These are phyloP conservation scores for Callosobruchus maculatus DNA, from an alignment of 2,888 invertebrate genomes.

Conservation along the genomic window DNA sequence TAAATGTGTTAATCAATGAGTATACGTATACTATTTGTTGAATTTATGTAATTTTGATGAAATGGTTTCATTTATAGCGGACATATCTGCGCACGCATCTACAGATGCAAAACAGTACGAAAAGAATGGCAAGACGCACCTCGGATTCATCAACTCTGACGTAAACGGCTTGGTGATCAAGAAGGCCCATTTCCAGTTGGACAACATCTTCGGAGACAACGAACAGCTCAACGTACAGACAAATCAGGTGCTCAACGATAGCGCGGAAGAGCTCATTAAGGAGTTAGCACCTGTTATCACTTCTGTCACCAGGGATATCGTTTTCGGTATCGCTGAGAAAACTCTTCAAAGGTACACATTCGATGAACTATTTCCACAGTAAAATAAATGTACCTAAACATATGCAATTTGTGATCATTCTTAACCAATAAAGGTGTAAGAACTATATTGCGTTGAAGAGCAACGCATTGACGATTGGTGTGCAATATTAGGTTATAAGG, in stretches of 20 bases:
- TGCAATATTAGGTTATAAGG: not conserved
- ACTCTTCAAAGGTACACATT: constrained; percentile 54
- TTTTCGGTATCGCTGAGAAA: constrained; percentile 52
- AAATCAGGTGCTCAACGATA: constrained; percentile 69
- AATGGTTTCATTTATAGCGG: constrained; percentile 48
- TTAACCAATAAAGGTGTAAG: not conserved
- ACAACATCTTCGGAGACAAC: constrained; percentile 62
- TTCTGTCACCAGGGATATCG: constrained; percentile 52
- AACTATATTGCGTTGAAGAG: no score
- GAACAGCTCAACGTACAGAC: constrained; percentile 60
- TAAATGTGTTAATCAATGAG: no score
- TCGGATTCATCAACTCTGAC: constrained; percentile 58
- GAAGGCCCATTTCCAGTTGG: constrained; percentile 58
- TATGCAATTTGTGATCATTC: not conserved
- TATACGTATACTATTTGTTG: no score
- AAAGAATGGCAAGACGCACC: constrained; percentile 51
- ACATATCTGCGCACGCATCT: constrained; percentile 57
- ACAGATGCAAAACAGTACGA: constrained; percentile 55
- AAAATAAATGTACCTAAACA: not conserved
- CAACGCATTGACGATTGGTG: no score
- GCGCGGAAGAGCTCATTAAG: constrained; percentile 62
- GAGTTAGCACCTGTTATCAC: constrained; percentile 65
- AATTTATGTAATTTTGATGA: no score
- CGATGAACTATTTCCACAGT: constrained; percentile 46
- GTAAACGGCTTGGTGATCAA: constrained; percentile 59